Base-by-base conservation (phyloP, 2,113 vertebrate species). In the Otis tarda region DNA sequence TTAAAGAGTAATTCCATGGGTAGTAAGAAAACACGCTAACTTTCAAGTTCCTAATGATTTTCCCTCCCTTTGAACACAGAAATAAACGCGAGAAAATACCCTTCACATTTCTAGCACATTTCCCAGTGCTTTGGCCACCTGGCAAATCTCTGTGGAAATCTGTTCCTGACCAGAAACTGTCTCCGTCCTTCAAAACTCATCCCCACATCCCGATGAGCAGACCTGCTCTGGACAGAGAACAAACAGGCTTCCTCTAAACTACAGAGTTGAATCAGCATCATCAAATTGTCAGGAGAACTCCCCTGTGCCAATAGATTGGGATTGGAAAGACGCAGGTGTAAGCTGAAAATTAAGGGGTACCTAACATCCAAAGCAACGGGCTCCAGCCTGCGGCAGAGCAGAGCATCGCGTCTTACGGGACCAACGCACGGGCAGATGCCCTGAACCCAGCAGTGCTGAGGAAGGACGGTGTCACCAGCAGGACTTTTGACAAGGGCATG, bases 201-300 rank as follows among this genome's bases (percentile, higher is more conserved):
- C 19, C 55, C 39, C 2, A 3, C 1, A 19, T 10, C 65, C 74
- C 10, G 0, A 2, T 2, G 20, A 47, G 25, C 0, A 17, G n/a
- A 7, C 64, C 53, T 43, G 35, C 45, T 64, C 39, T 9, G 49
- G 71, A 25, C 9, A 49, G 33, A 60, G 47, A 63, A 15, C 23
- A 41, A 19, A 5, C 1, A 17, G 18, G 10, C n/a, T 20, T 52
- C 37, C 43, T 43, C 60, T 39, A 7, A 60, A 30, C 14, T 6
- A 12, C 13, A 31, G 61, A 49, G 63, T 79, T 90, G 67, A 60
- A 28, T 27, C 67, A 43, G 86, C 79, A 52, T 1, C 76, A 15
- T 8, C 14, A 5, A 41, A 9, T 10, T 22, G 31, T 7, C 79
- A 55, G 50, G 73, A 71, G 56, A 75, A 33, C 7, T 4, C 9